phyloP scores from a whole-genome alignment of 2,113 vertebrate species.

The Amphilophus citrinellus region DNA sequence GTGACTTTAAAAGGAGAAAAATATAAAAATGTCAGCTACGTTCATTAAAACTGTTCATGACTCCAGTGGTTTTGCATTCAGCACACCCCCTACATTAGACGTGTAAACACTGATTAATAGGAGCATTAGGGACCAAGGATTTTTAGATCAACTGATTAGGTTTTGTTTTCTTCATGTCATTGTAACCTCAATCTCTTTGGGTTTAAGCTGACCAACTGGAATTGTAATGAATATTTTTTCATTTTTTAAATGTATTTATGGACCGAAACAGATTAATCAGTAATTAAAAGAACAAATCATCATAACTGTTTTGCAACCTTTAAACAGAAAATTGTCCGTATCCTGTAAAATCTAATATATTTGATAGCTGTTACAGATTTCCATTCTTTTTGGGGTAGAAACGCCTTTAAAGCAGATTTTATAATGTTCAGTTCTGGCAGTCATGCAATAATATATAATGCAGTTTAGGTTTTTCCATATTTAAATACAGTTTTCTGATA shows the following conservation, averaged over 20 bases:
- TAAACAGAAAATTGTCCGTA: not conserved
- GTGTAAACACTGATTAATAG: no score
- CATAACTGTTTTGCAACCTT: not conserved
- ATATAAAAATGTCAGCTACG: not conserved
- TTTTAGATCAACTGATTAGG: no score
- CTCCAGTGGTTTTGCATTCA: no score
- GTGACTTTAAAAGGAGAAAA: not conserved
- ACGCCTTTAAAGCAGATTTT: not conserved
- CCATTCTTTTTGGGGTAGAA: not conserved
- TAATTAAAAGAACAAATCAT: not conserved
- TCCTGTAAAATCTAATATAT: not conserved
- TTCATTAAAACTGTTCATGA: not conserved
- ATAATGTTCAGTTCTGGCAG: not conserved
- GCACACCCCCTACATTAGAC: no score
- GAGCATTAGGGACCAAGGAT: no score
- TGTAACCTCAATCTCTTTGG: not conserved
- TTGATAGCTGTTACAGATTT: not conserved
- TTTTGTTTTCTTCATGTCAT: no score
- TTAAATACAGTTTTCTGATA: not conserved
- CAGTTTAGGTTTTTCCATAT: not conserved
- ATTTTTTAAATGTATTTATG: not conserved
- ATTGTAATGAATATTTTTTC: not conserved
- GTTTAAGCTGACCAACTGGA: not conserved
- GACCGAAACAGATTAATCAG: not conserved
- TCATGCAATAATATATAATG: not conserved